These are phyloP conservation scores for Mythimna ferrago DNA, from an alignment of 2,888 invertebrate genomes.

Conservation along the genomic window DNA sequence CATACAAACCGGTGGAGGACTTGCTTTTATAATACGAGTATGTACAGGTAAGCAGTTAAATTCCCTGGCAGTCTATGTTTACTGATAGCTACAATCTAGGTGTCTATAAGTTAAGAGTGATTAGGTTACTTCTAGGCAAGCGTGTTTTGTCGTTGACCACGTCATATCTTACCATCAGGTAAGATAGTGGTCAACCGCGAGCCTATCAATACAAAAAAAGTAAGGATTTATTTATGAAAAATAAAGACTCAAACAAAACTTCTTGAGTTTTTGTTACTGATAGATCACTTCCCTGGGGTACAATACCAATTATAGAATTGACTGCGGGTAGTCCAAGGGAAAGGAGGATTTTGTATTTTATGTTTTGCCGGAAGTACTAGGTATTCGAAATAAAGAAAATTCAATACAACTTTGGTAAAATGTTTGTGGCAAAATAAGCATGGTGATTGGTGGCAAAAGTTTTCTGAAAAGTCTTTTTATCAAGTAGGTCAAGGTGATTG, in stretches of 20 bases:
- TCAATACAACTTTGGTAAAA: neutral
- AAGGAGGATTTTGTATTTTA: conserved; percentile 24
- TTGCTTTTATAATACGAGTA: too few relatives aligned
- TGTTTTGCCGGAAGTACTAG: neutral
- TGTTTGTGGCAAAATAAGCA: neutral
- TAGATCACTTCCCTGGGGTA: conserved; percentile 19
- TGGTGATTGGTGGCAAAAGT: too few relatives aligned
- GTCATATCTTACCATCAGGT: too few relatives aligned
- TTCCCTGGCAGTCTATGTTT: too few relatives aligned
- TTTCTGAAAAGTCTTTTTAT: neutral
- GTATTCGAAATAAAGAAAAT: neutral
- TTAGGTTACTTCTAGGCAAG: too few relatives aligned
- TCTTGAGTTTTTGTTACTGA: conserved; percentile 16
- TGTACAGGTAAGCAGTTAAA: too few relatives aligned
- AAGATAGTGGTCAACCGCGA: too few relatives aligned
- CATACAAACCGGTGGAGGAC: too few relatives aligned
- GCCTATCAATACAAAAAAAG: too few relatives aligned
- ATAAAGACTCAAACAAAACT: neutral
- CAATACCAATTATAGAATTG: conserved; percentile 28
- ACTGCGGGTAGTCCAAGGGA: conserved; percentile 5
- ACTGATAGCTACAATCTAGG: too few relatives aligned
- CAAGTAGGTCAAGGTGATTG: neutral
- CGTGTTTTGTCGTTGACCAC: too few relatives aligned
- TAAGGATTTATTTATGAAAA: neutral
- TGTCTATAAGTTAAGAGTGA: too few relatives aligned